Evolutionary conservation across 2,888 invertebrate species (phyloP).

Genomic region (Caenorhabditis sp.): DNA sequence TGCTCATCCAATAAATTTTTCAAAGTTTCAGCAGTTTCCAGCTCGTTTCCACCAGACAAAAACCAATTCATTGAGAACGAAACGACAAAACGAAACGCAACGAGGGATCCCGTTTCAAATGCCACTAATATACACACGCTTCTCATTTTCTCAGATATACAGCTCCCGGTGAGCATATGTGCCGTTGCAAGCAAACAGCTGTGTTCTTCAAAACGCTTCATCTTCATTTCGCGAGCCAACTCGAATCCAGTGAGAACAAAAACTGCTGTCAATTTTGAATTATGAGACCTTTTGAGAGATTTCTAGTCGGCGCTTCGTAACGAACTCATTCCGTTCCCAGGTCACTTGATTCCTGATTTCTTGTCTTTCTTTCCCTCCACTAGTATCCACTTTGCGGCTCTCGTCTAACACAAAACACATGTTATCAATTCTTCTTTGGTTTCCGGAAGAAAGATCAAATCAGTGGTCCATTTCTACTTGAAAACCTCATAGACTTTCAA

Average conservation of each 20-base stretch:
- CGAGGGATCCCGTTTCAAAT: slow-evolving; percentile 57
- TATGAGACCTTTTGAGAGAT: slow-evolving; percentile 48
- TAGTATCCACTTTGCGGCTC: slow-evolving; percentile 23
- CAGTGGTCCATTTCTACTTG: slow-evolving; percentile 11
- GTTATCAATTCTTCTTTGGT: slow-evolving; percentile 50
- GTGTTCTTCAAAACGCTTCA: slow-evolving; percentile 64
- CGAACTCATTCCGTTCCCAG: slow-evolving; percentile 25
- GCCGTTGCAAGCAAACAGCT: slow-evolving; percentile 67
- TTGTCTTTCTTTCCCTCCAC: slow-evolving; percentile 1
- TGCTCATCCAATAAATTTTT: slow-evolving; percentile 12
- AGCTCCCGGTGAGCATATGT: slow-evolving; percentile 64
- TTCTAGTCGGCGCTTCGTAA: slow-evolving; percentile 33
- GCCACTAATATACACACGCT: slow-evolving; percentile 66
- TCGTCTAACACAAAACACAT: slow-evolving; percentile 56
- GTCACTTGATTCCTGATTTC: slow-evolving; percentile 52
- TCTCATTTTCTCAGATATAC: slow-evolving; percentile 65
- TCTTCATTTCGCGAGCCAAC: slow-evolving; percentile 57
- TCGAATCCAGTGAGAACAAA: slow-evolving; percentile 44
- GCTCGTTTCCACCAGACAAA: slow-evolving; percentile 17
- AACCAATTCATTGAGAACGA: slow-evolving; percentile 46
- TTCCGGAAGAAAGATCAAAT: slow-evolving; percentile 37
- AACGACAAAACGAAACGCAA: slow-evolving; percentile 47
- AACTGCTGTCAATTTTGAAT: slow-evolving; percentile 60
- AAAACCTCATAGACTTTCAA: background rate
- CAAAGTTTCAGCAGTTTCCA: background rate